phyloP scores from a whole-genome alignment of 2,888 invertebrate species.

The Drosophila recens region DNA sequence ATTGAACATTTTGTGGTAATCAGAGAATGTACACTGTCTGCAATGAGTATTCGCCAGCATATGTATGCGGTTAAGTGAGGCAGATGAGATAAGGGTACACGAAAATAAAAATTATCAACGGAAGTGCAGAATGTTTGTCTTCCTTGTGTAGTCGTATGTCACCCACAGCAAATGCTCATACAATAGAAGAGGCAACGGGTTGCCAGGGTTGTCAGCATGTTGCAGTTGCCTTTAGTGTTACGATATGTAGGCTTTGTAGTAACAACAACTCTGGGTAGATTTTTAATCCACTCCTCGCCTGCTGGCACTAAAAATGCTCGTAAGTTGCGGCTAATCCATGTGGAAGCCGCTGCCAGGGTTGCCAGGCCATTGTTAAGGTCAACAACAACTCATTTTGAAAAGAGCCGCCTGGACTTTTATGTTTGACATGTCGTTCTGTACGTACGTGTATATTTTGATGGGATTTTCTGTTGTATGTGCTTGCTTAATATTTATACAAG shows the following conservation, averaged over 20 bases:
- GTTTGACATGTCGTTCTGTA: constrained; percentile 44
- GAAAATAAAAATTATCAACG: constrained; percentile 51
- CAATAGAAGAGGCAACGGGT: background rate
- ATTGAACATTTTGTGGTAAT: constrained; percentile 8
- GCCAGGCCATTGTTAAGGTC: constrained; percentile 66
- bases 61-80: constrained; percentile 5
- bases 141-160: constrained; percentile 30
- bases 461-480: constrained; percentile 51
- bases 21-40: constrained; percentile 4
- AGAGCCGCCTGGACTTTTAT: constrained; percentile 41
- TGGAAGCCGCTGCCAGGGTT: constrained; percentile 36
- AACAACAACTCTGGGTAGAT: constrained; percentile 1
- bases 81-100: constrained; percentile 21
- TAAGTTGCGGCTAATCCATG: constrained; percentile 64
- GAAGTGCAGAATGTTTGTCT: constrained; percentile 55
- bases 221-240: constrained; percentile 3
- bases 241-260: constrained; percentile 3
- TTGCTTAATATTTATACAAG: constrained; percentile 62
- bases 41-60: constrained; percentile 4
- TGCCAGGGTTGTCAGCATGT: constrained; percentile 17
- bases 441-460: constrained; percentile 51
- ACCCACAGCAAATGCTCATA: constrained; percentile 6
- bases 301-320: constrained; percentile 33
- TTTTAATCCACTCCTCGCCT: constrained; percentile 43
- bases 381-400: constrained; percentile 43